Conservation (phyloP, 2,888 invertebrate species). For the Asteroscopus sphinx region DNA sequence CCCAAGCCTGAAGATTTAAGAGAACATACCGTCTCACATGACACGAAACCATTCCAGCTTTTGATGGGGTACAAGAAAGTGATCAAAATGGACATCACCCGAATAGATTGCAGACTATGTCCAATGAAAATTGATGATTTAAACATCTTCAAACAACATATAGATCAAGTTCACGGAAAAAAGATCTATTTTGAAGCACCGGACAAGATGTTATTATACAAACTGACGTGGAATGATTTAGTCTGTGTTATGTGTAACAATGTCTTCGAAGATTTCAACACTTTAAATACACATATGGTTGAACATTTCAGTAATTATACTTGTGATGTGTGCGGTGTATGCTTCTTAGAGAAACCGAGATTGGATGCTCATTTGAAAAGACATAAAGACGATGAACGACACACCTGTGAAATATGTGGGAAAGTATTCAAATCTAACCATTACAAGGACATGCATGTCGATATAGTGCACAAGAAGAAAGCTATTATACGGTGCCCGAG, state of each 20-base stretch:
- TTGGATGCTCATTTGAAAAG: slow-evolving; percentile 84
- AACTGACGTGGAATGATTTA: slow-evolving; percentile 82
- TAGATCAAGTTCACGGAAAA: slow-evolving; percentile 79
- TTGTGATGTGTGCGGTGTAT: slow-evolving; percentile 83
- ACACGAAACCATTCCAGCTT: slow-evolving; percentile 82
- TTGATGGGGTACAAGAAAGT: slow-evolving; percentile 85
- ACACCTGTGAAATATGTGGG: slow-evolving; percentile 87
- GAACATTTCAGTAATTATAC: slow-evolving; percentile 84
- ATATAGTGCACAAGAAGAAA: slow-evolving; percentile 84
- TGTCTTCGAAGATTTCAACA: slow-evolving; percentile 84
- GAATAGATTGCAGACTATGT: slow-evolving; percentile 82
- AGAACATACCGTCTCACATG: slow-evolving; percentile 81
- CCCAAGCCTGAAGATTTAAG: slow-evolving; percentile 83
- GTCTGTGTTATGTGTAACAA: slow-evolving; percentile 83
- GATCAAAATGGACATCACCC: slow-evolving; percentile 83
- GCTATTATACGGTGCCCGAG: slow-evolving; percentile 82
- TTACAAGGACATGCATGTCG: slow-evolving; percentile 85
- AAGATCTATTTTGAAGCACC: slow-evolving; percentile 85
- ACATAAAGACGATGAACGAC: slow-evolving; percentile 86
- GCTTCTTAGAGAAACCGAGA: slow-evolving; percentile 85
- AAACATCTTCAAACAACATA: slow-evolving; percentile 77
- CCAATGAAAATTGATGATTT: slow-evolving; percentile 77
- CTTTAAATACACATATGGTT: slow-evolving; percentile 83
- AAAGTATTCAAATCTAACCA: slow-evolving; percentile 85
- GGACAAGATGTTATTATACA: slow-evolving; percentile 79